A percentile compares a stretch with the other conserved stretches of the same genome.
These are phyloP conservation scores for Arctopsyche grandis DNA, from an alignment of 1,140 invertebrate species.

Conservation along the genomic window DNA sequence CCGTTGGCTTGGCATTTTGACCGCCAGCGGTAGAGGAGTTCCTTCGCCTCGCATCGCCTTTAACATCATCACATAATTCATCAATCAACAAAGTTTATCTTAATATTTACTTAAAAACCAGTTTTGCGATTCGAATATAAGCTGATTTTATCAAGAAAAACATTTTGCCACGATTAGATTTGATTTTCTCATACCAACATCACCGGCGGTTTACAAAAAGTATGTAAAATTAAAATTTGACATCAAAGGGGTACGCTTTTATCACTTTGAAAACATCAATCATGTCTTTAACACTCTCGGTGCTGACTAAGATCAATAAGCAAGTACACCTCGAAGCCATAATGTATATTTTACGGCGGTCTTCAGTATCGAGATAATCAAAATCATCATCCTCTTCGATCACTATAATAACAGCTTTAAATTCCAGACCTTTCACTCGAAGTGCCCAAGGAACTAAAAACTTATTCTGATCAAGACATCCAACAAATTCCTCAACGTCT, in stretches of 20 bases:
- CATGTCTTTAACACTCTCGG: constrained; percentile 51
- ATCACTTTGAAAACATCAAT: constrained; percentile 55
- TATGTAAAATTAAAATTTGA: constrained; percentile 1
- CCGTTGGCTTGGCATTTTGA: constrained; percentile 59
- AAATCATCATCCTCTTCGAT: constrained; percentile 59
- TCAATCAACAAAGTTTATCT: background rate
- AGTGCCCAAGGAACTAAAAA: constrained; percentile 59
- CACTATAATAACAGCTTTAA: constrained; percentile 60
- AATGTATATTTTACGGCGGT: constrained; percentile 58
- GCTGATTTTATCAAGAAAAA: background rate
- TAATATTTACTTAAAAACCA: too few relatives aligned
- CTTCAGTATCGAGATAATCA: constrained; percentile 58
- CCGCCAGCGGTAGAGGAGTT: constrained; percentile 66
- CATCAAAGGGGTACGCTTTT: constrained; percentile 53
- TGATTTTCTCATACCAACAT: too few relatives aligned
- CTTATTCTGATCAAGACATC: constrained; percentile 55
- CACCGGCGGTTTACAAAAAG: too few relatives aligned
- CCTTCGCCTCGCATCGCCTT: constrained; percentile 62
- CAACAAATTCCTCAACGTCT: constrained; percentile 58
- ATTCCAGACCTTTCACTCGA: constrained; percentile 59
- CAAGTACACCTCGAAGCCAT: constrained; percentile 60
- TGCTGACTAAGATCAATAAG: constrained; percentile 57
- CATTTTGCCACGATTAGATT: too few relatives aligned
- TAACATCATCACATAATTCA: background rate
- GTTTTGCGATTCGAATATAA: background rate